phyloP scores from a whole-genome alignment of 2,113 vertebrate species.

The Anhinga rufa region DNA sequence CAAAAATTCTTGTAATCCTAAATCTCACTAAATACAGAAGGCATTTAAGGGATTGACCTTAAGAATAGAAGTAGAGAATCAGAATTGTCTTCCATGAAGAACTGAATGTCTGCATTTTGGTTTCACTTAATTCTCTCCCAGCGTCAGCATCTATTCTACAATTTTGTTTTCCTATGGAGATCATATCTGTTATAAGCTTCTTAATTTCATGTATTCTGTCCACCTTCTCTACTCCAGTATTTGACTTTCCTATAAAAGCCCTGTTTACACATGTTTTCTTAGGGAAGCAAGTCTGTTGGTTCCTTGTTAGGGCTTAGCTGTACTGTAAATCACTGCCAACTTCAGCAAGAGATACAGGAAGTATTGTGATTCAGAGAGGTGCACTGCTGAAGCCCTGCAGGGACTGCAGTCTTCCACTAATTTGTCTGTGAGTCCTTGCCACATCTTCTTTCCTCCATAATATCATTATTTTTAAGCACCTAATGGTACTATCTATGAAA shows the following conservation, averaged over 20 bases:
- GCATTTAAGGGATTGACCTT: neutral
- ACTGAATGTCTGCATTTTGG: constrained; percentile 1
- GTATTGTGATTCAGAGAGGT: neutral
- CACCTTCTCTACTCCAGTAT: neutral
- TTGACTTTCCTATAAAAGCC: neutral
- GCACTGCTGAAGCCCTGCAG: neutral
- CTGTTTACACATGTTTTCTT: neutral
- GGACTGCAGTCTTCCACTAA: neutral
- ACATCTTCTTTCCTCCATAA: neutral
- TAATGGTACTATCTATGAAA: neutral
- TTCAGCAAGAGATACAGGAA: neutral
- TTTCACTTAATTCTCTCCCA: neutral
- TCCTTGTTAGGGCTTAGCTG: neutral
- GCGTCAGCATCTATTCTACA: neutral
- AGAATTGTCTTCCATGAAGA: neutral
- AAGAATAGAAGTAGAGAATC: neutral
- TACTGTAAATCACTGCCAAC: neutral
- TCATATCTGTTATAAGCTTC: neutral
- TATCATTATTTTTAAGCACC: neutral
- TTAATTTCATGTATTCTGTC: neutral
- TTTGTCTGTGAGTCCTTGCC: neutral
- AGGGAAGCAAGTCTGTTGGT: neutral
- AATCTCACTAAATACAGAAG: neutral
- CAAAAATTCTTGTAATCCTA: neutral
- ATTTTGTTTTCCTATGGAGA: neutral